These are phyloP conservation scores for Trachymyrmex cornetzi DNA, from an alignment of 1,140 invertebrate species.

Conservation along the genomic window DNA sequence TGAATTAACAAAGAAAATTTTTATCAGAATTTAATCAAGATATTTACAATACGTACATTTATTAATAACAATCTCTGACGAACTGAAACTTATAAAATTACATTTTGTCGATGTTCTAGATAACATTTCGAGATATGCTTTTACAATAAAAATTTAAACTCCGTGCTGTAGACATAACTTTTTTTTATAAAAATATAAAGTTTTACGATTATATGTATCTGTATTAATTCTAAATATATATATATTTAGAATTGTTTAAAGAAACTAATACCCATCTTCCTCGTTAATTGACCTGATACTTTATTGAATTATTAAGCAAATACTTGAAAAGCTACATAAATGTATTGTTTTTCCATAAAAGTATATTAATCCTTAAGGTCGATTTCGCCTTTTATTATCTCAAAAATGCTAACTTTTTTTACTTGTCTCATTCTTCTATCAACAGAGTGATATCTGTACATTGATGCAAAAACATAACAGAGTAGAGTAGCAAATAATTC, in stretches of 20 bases:
- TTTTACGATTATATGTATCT: neutral
- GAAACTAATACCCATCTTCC: no score
- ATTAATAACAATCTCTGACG: neutral
- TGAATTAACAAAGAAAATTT: neutral
- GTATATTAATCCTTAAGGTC: no score
- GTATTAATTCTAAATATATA: no score
- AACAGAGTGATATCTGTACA: neutral
- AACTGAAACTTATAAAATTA: conserved; percentile 1
- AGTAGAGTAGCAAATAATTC: conserved; percentile 1
- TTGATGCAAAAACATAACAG: conserved; percentile 2
- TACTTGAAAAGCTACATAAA: no score
- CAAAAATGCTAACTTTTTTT: no score
- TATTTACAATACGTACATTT: neutral
- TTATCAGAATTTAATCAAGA: neutral
- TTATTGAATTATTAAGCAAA: no score
- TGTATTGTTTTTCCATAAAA: no score
- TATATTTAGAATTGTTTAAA: no score
- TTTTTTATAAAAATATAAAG: neutral
- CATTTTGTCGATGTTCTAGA: neutral
- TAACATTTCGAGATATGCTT: neutral
- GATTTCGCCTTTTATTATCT: no score
- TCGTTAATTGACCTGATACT: no score
- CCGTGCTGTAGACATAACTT: neutral
- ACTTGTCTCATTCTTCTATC: no score
- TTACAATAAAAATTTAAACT: neutral